phyloP scores from a whole-genome alignment of 2,113 vertebrate genomes.

The Leptobrachium ailaonicum region DNA sequence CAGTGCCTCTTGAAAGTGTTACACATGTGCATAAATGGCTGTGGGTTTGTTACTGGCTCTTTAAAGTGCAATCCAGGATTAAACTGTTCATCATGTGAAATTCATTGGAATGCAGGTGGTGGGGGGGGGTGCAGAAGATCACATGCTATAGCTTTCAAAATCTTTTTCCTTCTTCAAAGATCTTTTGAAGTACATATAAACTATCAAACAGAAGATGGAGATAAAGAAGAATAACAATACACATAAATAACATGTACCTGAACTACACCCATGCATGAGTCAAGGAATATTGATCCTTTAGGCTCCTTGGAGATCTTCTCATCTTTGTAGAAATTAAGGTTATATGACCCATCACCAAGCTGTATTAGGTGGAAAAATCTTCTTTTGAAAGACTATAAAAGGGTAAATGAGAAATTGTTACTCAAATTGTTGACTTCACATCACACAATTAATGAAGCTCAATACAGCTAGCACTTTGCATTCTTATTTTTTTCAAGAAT shows the following conservation, averaged over 20 bases:
- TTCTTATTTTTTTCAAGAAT: too few species aligned
- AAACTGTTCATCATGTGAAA: too few species aligned
- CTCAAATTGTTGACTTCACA: neutral
- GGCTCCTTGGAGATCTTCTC: conserved; percentile 98
- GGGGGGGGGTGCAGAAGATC: too few species aligned
- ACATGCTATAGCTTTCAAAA: too few species aligned
- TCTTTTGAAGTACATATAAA: too few species aligned
- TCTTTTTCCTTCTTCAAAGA: too few species aligned
- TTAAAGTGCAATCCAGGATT: too few species aligned
- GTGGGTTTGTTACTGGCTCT: too few species aligned
- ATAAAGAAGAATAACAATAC: neutral
- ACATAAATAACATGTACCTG: conserved; percentile 74
- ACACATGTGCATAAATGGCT: too few species aligned
- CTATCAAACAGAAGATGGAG: neutral
- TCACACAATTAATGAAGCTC: neutral
- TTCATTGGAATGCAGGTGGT: too few species aligned
- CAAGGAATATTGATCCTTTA: conserved; percentile 97
- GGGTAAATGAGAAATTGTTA: conserved; percentile 14
- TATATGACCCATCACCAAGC: conserved; percentile 94
- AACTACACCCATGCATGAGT: conserved; percentile 97
- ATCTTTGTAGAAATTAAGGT: conserved; percentile 98
- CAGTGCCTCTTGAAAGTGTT: too few species aligned
- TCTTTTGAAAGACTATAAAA: conserved; percentile 91
- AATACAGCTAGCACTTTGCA: neutral
- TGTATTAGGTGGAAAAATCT: conserved; percentile 96